Conservation (phyloP, 2,888 invertebrate genomes). For the Epinotia demarniana region DNA sequence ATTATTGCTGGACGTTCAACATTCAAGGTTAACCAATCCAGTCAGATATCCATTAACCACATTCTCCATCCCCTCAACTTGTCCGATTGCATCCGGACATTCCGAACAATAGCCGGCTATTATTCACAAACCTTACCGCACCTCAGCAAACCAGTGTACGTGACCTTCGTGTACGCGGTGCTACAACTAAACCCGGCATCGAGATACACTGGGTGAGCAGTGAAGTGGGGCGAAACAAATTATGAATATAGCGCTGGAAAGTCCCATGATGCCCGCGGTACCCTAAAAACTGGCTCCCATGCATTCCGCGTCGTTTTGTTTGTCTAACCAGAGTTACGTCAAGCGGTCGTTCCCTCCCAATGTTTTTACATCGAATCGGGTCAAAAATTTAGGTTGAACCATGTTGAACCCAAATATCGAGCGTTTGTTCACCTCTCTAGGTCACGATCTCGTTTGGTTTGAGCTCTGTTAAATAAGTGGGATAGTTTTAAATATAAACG, state of each 20-base stretch:
- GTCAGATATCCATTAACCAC: neutral
- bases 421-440: conserved; percentile 81
- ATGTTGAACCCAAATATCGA: conserved; percentile 64
- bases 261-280: conserved; percentile 19
- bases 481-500: conserved; percentile 22
- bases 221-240: conserved; percentile 1
- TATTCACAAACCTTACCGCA: neutral
- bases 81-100: conserved; percentile 18
- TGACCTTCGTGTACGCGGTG: neutral
- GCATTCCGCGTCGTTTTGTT: conserved; percentile 72
- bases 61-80: conserved; percentile 13
- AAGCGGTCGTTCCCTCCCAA: conserved; percentile 69
- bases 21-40: neutral
- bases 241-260: neutral
- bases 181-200: neutral
- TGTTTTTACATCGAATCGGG: conserved; percentile 76
- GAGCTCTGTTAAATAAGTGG: conserved; percentile 4
- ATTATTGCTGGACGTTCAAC: neutral
- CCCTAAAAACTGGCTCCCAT: conserved; percentile 60
- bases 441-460: conserved; percentile 58
- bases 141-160: neutral
- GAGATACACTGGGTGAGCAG: neutral
- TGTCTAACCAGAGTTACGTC: conserved; percentile 70
- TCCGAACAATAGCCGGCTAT: conserved; percentile 1
- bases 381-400: conserved; percentile 79